Evolutionary conservation across 2,797 vertebrate species (phyloP), one percentile per base, ranked within the genome.

Genomic region (Microchirus variegatus): DNA sequence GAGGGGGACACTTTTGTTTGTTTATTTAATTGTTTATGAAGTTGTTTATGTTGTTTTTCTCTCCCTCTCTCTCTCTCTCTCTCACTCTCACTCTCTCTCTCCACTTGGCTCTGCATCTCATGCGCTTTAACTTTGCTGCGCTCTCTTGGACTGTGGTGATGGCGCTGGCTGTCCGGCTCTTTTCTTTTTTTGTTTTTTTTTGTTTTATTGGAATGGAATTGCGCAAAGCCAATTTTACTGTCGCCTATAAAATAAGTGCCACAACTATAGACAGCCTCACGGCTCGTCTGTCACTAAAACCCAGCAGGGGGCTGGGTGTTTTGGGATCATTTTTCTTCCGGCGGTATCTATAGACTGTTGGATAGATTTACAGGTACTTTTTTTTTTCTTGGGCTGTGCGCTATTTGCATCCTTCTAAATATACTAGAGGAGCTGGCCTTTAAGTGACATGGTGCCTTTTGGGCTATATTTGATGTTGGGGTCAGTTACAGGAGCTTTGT

Each of bases 341-440:
- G 53, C 54, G 67, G 55, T 62, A 51, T 71, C 69, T 76, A 61
- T 81, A 78, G 69, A 50, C 63, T 57, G 73, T 75, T 75, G 86
- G 82, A 70, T 89, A 85, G 63, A 78, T 87, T 88, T 85, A 84
- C 88, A 82, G 46, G 70, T 64, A 54, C 67, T 77, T 31, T 76
- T 67, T 44, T 77, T 31, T 76, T 67, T 44, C 14, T 44, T 16
- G 14, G 80, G 46, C 78, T 58, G 78, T 1, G 77, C 89, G 77
- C 89, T 90, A 90, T 89, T 90, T 89, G 52, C 85, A 90, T 81
- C 85, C 66, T 15, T 81, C 89, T 90, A 90, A 89, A 90, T 89
- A 90, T 90, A 88, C 57, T 58, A 2, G 41, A 56, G 70, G 59
- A 67, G 61, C 59, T 67, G 58, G 49, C 67, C 56, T 75, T 63